phyloP scores from a whole-genome alignment of 1,140 invertebrate species.

The Drosophila ficusphila region DNA sequence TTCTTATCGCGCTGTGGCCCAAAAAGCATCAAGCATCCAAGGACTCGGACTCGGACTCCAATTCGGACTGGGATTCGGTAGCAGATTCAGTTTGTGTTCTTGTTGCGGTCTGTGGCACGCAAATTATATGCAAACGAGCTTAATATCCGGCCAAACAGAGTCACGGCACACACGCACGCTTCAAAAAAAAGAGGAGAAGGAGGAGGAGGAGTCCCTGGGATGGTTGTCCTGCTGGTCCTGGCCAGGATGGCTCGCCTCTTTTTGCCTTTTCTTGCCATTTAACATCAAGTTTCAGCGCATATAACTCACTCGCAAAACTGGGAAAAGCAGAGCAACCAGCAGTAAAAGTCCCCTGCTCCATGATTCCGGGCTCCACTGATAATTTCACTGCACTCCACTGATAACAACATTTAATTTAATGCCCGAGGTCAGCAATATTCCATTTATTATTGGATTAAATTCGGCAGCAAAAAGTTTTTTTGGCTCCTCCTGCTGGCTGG shows the following conservation, averaged over 20 bases:
- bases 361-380: slow-evolving; percentile 46
- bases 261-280: slow-evolving; percentile 23
- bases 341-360: background rate
- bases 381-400: slow-evolving; percentile 84
- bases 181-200: background rate
- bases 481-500: slow-evolving; percentile 1
- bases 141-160: slow-evolving; percentile 79
- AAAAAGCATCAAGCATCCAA: slow-evolving; percentile 64
- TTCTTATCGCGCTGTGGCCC: slow-evolving; percentile 64
- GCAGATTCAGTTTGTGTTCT: slow-evolving; percentile 45
- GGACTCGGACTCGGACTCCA: background rate
- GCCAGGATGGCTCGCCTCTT: background rate
- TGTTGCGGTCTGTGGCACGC: slow-evolving; percentile 69
- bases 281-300: slow-evolving; percentile 57
- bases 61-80: slow-evolving; percentile 11
- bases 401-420: slow-evolving; percentile 85
- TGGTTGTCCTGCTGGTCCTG: too few species aligned
- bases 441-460: slow-evolving; percentile 85
- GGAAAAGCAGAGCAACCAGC: too few species aligned
- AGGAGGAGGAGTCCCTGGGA: background rate
- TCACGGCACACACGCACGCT: slow-evolving; percentile 20
- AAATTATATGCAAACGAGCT: slow-evolving; percentile 82
- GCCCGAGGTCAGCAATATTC: slow-evolving; percentile 84
- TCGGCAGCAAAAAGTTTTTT: slow-evolving; percentile 81
- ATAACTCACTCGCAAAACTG: slow-evolving; percentile 58